Evolutionary conservation across 2,113 vertebrate genomes (phyloP), one percentile per base, ranked within the genome.

Genomic region (Sylvietta virens): DNA sequence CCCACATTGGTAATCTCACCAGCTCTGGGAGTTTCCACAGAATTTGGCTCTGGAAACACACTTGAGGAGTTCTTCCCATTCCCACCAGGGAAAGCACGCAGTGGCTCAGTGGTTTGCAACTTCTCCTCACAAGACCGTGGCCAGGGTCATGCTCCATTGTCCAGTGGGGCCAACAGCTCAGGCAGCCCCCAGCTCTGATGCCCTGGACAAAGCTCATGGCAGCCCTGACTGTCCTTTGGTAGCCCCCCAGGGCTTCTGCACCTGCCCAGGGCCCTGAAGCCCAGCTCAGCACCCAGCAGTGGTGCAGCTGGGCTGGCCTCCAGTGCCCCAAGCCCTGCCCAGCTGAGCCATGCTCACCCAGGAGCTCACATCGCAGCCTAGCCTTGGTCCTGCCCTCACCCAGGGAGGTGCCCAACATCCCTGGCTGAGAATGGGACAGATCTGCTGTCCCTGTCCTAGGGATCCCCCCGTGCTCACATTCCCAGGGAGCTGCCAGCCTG

Each of bases 171-270:
- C 24, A 50, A 15, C 3, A 82, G 28, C 40, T 39, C 28, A 72
- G 37, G 28, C 17, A 85, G 24, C 9, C 57, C 45, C 31, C 39
- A 26, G 50, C 35, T 61, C 3, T 0, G 9, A 69, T 23, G 47
- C 35, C 2, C 17, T 35, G 50, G 54, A 62, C 37, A 50, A 71
- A 50, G 39, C 54, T 86, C 56, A 9, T 4, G n/a, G 47, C 33
- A 69, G 20, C 33, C 47, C 28, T 18, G 44, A 39, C 13, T 21
- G 28, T 9, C 13, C 45, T 30, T 30, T 31, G 9, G 42, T 3
- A 89, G 20, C 1, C 5, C 4, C 7, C 8, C 2, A 4, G n/a
- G 4, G 1, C 10, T 44, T 11, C 18, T 19, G 3, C 6, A 20
- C 7, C 6, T 6, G 4, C 22, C 44, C 45, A 7, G 0, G 1